Percentiles rank a stretch among this genome's conserved stretches.
Conservation (phyloP, 1,140 invertebrate species). For the Scaptomyza hsui region DNA sequence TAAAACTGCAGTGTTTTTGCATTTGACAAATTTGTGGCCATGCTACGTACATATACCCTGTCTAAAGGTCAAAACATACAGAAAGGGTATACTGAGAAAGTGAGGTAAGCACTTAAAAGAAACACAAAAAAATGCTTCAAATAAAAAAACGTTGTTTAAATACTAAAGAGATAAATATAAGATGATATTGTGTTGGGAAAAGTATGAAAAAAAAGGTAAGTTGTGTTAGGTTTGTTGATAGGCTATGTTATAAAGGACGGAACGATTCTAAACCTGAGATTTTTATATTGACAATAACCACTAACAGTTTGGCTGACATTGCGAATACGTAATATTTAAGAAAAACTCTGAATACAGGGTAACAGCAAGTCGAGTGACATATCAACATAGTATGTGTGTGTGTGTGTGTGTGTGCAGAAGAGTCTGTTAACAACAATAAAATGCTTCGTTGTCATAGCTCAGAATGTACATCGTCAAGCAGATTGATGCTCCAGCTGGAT, state of each 20-base stretch:
- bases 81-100: background rate
- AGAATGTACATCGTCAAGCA: constrained; percentile 61
- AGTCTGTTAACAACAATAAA: constrained; percentile 73
- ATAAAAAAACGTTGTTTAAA: too few relatives aligned
- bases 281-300: too few relatives aligned
- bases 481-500: constrained; percentile 60
- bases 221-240: too few relatives aligned
- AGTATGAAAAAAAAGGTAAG: too few relatives aligned
- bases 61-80: background rate
- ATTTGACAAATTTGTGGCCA: constrained; percentile 52
- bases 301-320: background rate
- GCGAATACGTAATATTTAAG: background rate
- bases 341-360: constrained; percentile 34
- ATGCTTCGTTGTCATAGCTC: constrained; percentile 76
- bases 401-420: constrained; percentile 36
- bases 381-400: background rate
- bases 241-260: too few relatives aligned
- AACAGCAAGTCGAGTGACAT: constrained; percentile 29
- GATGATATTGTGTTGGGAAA: too few relatives aligned
- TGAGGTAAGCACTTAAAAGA: too few relatives aligned
- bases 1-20: constrained; percentile 46
- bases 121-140: too few relatives aligned
- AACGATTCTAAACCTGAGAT: too few relatives aligned
- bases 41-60: constrained; percentile 21
- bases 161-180: too few relatives aligned